phyloP scores from a whole-genome alignment of 37 sponge, comb jelly and placozoan genomes.

The Dysidea cf. avara region DNA sequence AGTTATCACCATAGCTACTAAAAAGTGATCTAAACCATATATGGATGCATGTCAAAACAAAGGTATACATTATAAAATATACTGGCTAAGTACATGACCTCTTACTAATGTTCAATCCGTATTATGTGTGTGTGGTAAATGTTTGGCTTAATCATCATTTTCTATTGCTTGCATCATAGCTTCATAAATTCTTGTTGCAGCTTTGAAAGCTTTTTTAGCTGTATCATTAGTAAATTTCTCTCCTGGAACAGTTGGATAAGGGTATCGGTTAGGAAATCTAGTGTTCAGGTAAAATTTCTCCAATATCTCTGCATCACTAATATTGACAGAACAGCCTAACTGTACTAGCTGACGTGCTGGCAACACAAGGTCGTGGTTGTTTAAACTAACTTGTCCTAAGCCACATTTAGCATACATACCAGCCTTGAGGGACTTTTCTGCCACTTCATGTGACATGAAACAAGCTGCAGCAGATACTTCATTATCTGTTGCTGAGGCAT shows the following conservation, averaged over 20 bases:
- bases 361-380: not conserved
- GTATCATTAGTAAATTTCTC: not conserved
- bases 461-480: constrained; percentile 31
- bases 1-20: too few relatives aligned
- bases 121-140: too few relatives aligned
- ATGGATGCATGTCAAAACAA: too few relatives aligned
- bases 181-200: constrained; percentile 3
- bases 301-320: not conserved
- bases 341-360: constrained; percentile 6
- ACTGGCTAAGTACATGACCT: too few relatives aligned
- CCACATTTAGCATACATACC: constrained; percentile 46
- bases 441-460: constrained; percentile 55
- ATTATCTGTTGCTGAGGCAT: not conserved
- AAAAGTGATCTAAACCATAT: too few relatives aligned
- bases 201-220: constrained; percentile 4
- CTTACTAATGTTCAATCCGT: too few relatives aligned
- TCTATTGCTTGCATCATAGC: too few relatives aligned
- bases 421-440: constrained; percentile 60
- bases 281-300: constrained; percentile 23
- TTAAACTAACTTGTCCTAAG: not conserved
- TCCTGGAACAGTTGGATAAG: not conserved
- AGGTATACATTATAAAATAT: too few relatives aligned
- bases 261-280: constrained; percentile 35
- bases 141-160: too few relatives aligned
- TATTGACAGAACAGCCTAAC: not conserved